Percentiles rank a stretch among this genome's conserved stretches.
These are phyloP conservation scores for Cryptotis parvus DNA, from an alignment of 2,113 vertebrate species.

Conservation along the genomic window DNA sequence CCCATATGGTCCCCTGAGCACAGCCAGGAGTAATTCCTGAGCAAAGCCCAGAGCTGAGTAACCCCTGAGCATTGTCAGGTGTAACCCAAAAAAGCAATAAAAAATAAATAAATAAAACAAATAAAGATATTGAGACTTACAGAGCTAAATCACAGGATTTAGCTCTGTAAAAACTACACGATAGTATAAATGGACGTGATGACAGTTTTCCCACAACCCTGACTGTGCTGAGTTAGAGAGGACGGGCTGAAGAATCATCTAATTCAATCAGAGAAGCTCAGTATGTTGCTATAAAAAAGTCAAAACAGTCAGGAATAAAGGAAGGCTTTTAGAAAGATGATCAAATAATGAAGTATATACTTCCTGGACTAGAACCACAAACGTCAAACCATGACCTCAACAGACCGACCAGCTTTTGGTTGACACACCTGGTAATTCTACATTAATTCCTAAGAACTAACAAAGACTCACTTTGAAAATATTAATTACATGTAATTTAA, in stretches of 20 bases:
- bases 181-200: not conserved
- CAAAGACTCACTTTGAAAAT: not conserved
- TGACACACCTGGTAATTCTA: not conserved
- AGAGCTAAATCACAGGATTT: not conserved
- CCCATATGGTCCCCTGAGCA: no score
- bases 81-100: no score
- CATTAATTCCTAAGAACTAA: not conserved
- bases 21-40: no score
- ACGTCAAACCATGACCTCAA: not conserved
- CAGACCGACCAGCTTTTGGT: not conserved
- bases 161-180: no score
- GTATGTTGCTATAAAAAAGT: not conserved
- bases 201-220: not conserved
- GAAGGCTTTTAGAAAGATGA: conserved; percentile 6
- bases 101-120: no score
- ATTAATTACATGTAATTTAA: not conserved
- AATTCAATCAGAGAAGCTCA: not conserved
- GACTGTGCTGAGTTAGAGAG: not conserved
- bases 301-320: conserved; percentile 5
- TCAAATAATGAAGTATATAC: not conserved
- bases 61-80: no score
- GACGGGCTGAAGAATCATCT: not conserved
- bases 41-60: no score
- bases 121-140: not conserved
- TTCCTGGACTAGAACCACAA: not conserved